Base-by-base conservation (phyloP, 2,797 vertebrate species). In the Poecilia wingei region DNA sequence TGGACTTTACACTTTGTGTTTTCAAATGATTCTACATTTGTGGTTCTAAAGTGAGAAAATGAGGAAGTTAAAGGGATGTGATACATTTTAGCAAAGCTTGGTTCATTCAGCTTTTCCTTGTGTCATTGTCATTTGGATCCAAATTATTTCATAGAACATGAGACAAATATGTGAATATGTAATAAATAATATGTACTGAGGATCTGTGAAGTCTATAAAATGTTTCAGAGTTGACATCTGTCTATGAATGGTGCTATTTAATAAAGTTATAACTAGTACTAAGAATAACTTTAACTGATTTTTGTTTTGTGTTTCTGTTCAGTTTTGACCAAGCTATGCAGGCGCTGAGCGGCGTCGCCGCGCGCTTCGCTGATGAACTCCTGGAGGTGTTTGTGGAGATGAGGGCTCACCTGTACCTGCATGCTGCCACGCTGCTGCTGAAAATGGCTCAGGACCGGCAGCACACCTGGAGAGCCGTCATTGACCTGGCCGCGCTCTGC, bases 331-430 rank as follows among this genome's bases (percentile, higher is more conserved):
- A 89, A 77, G 92, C 90, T 6, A 97, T 99, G 95, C 96, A 97
- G 84, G 94, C 89, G 1, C 87, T 97, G 84, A 97, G 96, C 75
- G 93, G 92, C 0, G 87, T 91, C 0, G 94, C 94, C 41, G 83
- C 57, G 33, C 92, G 78, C 46, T 92, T 93, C 57, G 1, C 77
- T 7, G 98, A 98, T 0, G 97, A 98, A 39, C 91, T 99, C n/a
- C 95, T 91, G 59, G 93, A 96, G 82, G 90, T 95, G 53, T 98
- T 97, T 84, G 82, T 91, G 78, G 98, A 99, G 93, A 96, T 98
- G 94, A 96, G 94, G 86, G 98, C 96, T 74, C 98, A 99, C 85
- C 95, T 99, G 10, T 99, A 99, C 92, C 91, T 99, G 94, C 95
- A 97, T 72, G 94, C 96, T 69, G 98, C 96, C 66, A 96, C 96